phyloP scores from a whole-genome alignment of 1,140 invertebrate genomes.

The Procambarus clarkii region DNA sequence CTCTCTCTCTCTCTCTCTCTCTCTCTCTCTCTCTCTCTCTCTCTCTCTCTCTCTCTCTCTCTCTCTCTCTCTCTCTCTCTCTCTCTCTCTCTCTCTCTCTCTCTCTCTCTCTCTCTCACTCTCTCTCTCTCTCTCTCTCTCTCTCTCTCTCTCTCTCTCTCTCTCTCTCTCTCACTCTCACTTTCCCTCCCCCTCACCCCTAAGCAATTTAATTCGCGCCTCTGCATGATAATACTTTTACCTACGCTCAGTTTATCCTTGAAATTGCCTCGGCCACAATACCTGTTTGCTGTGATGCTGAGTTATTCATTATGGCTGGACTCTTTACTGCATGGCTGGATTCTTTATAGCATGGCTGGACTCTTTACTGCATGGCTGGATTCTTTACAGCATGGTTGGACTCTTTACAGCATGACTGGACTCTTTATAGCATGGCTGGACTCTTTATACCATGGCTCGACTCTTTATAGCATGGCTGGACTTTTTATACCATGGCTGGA shows the following conservation, averaged over 20 bases:
- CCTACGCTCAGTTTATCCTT: background rate
- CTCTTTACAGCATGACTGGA: too few species aligned
- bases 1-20: background rate
- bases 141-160: background rate
- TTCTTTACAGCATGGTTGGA: too few species aligned
- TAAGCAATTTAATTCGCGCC: background rate
- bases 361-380: background rate
- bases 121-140: background rate
- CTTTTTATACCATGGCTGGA: too few species aligned
- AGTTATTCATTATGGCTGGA: too few species aligned
- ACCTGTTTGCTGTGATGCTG: too few species aligned
- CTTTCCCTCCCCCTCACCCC: too few species aligned
- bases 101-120: background rate
- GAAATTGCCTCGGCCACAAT: background rate
- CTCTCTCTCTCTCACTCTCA: background rate
- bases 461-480: too few species aligned
- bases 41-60: background rate
- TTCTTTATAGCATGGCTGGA: background rate
- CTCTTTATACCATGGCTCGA: too few species aligned
- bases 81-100: background rate
- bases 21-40: background rate
- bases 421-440: too few species aligned
- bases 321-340: background rate
- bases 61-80: conserved; percentile 10
- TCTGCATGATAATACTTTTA: background rate